Conservation (phyloP, 2,113 vertebrate genomes). For the Cyanistes caeruleus region DNA sequence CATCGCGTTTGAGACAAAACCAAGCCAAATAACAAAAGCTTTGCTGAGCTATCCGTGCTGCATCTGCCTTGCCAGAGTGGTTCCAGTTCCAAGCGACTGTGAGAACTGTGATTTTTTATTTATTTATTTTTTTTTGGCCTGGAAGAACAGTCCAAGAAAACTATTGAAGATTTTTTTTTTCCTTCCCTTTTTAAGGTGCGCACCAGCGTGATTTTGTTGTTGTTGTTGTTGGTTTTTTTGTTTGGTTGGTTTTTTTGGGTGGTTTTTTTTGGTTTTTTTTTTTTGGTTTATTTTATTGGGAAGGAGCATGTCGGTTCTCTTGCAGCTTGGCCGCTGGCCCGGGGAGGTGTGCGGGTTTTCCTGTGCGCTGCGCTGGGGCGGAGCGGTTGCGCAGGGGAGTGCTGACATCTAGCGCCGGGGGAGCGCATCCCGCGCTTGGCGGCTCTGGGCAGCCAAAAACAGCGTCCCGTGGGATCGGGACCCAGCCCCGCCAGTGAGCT, state of each 20-base stretch:
- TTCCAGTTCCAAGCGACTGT: not conserved
- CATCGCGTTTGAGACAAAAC: not conserved
- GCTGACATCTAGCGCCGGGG: conserved; percentile 57
- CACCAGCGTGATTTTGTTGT: not conserved
- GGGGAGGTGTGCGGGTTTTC: not conserved
- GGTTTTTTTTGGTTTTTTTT: not conserved
- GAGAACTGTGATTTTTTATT: not conserved
- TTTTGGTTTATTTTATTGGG: not conserved
- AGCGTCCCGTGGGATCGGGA: fast-evolving
- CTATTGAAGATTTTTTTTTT: not conserved
- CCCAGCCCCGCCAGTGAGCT: no score
- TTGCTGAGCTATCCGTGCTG: not conserved
- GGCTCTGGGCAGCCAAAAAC: fast-evolving
- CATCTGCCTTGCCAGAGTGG: not conserved
- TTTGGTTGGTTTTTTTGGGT: not conserved
- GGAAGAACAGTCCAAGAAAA: not conserved
- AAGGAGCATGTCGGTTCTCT: not conserved
- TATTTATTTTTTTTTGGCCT: not conserved
- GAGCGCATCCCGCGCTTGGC: fast-evolving
- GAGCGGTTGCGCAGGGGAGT: not conserved
- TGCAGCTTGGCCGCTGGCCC: not conserved
- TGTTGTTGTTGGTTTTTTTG: no score
- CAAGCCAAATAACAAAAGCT: conserved; percentile 35
- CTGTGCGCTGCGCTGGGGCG: not conserved
- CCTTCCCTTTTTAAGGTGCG: not conserved